Evolutionary conservation across 2,888 invertebrate species (phyloP), one percentile per base, ranked within the genome.

Genomic region (Lathronympha strigana): DNA sequence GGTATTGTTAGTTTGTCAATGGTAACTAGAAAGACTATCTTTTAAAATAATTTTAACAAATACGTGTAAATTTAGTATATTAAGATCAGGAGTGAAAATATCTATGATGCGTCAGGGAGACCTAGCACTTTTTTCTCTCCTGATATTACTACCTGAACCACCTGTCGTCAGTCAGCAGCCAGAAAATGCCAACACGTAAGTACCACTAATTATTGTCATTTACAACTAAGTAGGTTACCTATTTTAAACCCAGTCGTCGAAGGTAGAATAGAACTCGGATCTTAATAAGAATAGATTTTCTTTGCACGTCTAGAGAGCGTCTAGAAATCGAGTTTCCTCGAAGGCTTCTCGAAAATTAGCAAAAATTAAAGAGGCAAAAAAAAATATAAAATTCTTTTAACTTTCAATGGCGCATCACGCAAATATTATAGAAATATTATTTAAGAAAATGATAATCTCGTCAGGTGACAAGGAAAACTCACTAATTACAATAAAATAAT

Each of bases 71-170:
- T 28, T 2, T 0, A 17, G 43, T 19, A n/a, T 21, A 19, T 11
- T 6, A 43, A 2, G 4, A 19, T n/a, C 4, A 6, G 5, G 4
- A 17, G 40, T 28, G 40, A 13, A 17, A 13, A 25, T 3, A 15
- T 9, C n/a, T n/a, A 40, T 66, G 67, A 90, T 90, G 91, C 79
- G 81, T 76, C 80, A 73, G 71, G 80, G 67, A 83, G 76, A 75
- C 75, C 80, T 71, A 43, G 72, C 76, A 61, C 69, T 89, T 63
- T 61, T 88, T 67, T 75, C 86, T 76, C 78, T 81, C 70, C 76
- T 90, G 57, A 74, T 88, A 64, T 73, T 87, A 71, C 68, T 86
- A 66, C 86, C 88, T 19, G 84, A 87, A 33, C 78, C 75, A 54
- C 83, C 88, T 43, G 88, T 90, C 31, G 84, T 81, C 82, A 85